phyloP scores from a whole-genome alignment of 1,140 invertebrate species.

The Armadillidium nasatum region DNA sequence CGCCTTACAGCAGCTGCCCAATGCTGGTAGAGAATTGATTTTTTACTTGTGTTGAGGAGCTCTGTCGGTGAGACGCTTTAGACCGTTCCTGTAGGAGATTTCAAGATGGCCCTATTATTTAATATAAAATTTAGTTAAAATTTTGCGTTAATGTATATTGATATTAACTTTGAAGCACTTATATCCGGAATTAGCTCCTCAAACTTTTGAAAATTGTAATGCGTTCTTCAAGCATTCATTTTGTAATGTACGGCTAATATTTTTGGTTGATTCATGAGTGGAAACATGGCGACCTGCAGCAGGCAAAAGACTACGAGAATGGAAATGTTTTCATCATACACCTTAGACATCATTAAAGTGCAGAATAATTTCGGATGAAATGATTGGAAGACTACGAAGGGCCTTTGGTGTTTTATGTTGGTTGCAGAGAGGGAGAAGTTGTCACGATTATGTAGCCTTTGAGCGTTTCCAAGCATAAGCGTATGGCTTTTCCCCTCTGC shows the following conservation, averaged over 20 bases:
- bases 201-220: too few species aligned
- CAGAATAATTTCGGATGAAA: too few species aligned
- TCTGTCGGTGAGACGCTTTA: constrained; percentile 8
- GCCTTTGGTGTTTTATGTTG: neutral
- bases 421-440: constrained; percentile 42
- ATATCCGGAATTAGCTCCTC: too few species aligned
- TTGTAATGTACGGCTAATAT: neutral
- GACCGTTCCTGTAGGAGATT: neutral
- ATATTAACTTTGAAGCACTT: too few species aligned
- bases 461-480: constrained; percentile 37
- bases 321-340: too few species aligned
- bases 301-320: neutral
- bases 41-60: constrained; percentile 9
- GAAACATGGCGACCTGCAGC: constrained; percentile 2
- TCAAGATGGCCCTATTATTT: too few species aligned
- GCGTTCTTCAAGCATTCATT: too few species aligned
- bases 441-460: constrained; percentile 41
- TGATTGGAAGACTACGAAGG: neutral
- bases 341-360: too few species aligned
- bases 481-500: constrained; percentile 45
- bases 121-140: too few species aligned
- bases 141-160: too few species aligned
- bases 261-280: neutral
- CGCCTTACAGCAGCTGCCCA: neutral
- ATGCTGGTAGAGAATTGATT: constrained; percentile 7